A percentile compares a stretch with the other conserved stretches of the same genome.
phyloP scores from a whole-genome alignment of 1,140 invertebrate genomes.

The Colletes latitarsis region DNA sequence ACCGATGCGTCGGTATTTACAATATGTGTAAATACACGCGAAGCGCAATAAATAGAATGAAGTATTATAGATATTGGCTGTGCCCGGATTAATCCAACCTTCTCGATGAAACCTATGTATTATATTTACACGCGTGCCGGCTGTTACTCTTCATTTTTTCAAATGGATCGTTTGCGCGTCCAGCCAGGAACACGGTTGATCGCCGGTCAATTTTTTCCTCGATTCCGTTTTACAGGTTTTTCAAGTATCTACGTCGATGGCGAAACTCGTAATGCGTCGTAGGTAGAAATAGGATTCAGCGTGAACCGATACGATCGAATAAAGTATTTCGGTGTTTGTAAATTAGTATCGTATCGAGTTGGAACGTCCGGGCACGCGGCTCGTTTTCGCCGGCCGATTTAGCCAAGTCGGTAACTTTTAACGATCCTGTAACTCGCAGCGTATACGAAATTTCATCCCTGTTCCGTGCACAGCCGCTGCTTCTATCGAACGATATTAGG shows the following conservation, averaged over 20 bases:
- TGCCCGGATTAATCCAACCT: constrained; percentile 22
- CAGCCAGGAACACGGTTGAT: background rate
- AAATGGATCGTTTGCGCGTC: constrained; percentile 16
- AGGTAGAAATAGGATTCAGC: no score
- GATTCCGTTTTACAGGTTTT: background rate
- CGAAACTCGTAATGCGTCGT: no score
- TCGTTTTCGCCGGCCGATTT: background rate
- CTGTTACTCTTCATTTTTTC: constrained; percentile 38
- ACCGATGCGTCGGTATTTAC: constrained; percentile 39
- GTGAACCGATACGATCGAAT: background rate
- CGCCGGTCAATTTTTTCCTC: background rate
- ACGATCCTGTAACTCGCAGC: constrained; percentile 51
- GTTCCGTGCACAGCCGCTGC: background rate
- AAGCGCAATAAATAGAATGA: constrained; percentile 43
- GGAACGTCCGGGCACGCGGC: background rate
- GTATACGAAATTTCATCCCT: constrained; percentile 7
- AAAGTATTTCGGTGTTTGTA: background rate
- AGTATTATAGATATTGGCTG: constrained; percentile 39
- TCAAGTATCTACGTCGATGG: no score
- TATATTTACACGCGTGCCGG: constrained; percentile 14
- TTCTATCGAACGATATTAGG: constrained; percentile 20
- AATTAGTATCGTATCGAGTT: background rate
- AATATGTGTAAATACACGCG: constrained; percentile 33
- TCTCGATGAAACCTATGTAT: background rate
- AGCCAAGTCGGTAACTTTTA: constrained; percentile 64